These are phyloP conservation scores for Akabosia matsudoensis DNA, from an alignment of 1,140 invertebrate genomes.

Conservation along the genomic window DNA sequence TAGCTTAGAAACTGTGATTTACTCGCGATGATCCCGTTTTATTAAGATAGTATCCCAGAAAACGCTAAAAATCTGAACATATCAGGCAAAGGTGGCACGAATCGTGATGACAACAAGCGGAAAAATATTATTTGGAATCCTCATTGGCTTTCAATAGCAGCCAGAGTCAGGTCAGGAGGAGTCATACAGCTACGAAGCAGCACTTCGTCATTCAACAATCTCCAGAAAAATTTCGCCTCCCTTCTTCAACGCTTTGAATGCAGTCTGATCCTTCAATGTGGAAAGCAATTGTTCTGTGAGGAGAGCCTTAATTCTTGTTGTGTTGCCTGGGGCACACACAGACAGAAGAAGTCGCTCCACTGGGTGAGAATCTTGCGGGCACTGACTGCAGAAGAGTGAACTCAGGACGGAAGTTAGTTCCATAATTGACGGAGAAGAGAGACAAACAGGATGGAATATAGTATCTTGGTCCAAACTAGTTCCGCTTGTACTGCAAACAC, in stretches of 20 bases:
- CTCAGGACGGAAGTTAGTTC: constrained; percentile 42
- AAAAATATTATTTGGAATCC: no score
- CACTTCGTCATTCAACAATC: constrained; percentile 38
- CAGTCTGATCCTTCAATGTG: constrained; percentile 47
- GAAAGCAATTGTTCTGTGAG: constrained; percentile 45
- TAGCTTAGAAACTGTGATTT: no score
- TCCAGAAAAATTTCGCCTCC: constrained; percentile 40
- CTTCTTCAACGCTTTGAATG: constrained; percentile 41
- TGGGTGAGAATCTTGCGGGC: constrained; percentile 24
- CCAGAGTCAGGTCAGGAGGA: no score
- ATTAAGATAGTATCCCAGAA: no score
- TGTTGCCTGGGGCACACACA: constrained; percentile 37
- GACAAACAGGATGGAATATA: constrained; percentile 43
- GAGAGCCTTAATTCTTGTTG: constrained; percentile 34
- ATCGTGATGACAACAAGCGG: no score
- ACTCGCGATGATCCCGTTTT: no score
- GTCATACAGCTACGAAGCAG: constrained; percentile 5
- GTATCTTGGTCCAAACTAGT: constrained; percentile 13
- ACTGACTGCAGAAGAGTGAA: constrained; percentile 37
- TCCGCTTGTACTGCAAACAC: constrained; percentile 15
- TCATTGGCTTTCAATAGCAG: no score
- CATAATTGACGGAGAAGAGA: constrained; percentile 42
- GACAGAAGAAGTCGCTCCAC: constrained; percentile 44
- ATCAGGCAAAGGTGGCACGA: no score
- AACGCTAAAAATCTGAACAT: no score